phyloP scores from a whole-genome alignment of 35 echinoderm and acorn worm genomes.

The Amphiura filiformis region DNA sequence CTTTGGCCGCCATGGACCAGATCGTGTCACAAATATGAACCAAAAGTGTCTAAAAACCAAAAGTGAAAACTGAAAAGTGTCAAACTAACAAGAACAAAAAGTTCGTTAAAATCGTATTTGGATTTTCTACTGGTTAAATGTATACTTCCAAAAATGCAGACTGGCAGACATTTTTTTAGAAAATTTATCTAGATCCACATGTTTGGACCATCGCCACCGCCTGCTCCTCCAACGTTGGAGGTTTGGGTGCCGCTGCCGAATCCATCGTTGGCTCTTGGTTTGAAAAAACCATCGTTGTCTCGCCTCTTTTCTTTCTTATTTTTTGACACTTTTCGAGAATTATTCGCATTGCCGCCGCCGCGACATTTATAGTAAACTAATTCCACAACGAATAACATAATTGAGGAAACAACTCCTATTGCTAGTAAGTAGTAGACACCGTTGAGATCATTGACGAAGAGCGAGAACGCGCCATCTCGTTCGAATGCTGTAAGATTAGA shows the following conservation, averaged over 20 bases:
- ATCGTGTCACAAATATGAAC: too few species aligned
- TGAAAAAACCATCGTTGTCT: too few species aligned
- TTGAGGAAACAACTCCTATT: conserved; percentile 27
- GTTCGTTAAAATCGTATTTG: too few species aligned
- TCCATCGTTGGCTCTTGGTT: too few species aligned
- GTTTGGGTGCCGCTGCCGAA: not conserved
- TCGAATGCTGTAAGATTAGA: conserved; percentile 37
- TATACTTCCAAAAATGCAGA: too few species aligned
- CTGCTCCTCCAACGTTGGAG: not conserved
- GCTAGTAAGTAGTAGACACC: conserved; percentile 55
- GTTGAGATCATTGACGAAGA: conserved; percentile 32
- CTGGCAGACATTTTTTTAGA: too few species aligned
- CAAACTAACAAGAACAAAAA: too few species aligned
- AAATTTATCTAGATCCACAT: not conserved
- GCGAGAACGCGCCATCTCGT: conserved; percentile 26
- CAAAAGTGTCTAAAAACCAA: too few species aligned
- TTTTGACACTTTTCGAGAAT: not conserved
- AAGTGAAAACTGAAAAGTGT: too few species aligned
- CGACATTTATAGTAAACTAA: not conserved
- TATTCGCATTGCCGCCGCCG: not conserved
- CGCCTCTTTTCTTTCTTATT: not conserved
- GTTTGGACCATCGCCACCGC: not conserved
- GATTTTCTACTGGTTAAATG: too few species aligned
- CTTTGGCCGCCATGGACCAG: too few species aligned
- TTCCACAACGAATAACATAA: conserved; percentile 42